Conservation (phyloP, 2,113 vertebrate species). For the Campylorhamphus procurvoides region DNA sequence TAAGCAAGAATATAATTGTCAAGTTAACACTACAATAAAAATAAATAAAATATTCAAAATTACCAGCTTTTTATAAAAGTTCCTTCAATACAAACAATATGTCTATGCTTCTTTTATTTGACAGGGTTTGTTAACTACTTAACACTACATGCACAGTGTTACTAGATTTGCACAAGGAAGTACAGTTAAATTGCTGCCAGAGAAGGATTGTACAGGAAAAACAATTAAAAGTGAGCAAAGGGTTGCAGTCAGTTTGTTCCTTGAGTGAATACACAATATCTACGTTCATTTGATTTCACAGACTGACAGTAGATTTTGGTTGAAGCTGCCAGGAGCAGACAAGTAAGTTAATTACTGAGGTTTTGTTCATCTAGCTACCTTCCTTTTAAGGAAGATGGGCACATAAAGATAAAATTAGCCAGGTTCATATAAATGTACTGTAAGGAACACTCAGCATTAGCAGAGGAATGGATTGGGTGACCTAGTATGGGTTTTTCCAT, state of each 20-base stretch:
- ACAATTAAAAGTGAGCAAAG: not conserved
- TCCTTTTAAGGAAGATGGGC: not conserved
- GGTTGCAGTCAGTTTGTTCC: not conserved
- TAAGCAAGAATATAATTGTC: not conserved
- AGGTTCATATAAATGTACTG: not conserved
- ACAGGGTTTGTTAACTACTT: not conserved
- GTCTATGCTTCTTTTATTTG: not conserved
- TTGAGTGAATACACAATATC: not conserved
- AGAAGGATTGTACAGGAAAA: not conserved
- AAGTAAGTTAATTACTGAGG: not conserved
- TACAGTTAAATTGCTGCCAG: not conserved
- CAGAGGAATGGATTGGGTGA: not conserved
- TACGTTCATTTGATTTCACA: not conserved
- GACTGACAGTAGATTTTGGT: not conserved
- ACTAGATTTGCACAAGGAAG: not conserved
- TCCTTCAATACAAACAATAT: not conserved
- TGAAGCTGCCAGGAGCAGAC: not conserved
- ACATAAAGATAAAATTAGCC: not conserved
- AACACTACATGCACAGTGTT: not conserved
- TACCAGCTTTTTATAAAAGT: rapidly evolving
- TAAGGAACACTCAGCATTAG: not conserved
- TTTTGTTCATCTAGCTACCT: not conserved
- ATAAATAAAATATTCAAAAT: not conserved
- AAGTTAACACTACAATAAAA: not conserved
- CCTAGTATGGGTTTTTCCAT: not conserved